Evolutionary conservation across 2,888 invertebrate genomes (phyloP), one percentile per base, ranked within the genome.

Genomic region (Drosophila putrida): DNA sequence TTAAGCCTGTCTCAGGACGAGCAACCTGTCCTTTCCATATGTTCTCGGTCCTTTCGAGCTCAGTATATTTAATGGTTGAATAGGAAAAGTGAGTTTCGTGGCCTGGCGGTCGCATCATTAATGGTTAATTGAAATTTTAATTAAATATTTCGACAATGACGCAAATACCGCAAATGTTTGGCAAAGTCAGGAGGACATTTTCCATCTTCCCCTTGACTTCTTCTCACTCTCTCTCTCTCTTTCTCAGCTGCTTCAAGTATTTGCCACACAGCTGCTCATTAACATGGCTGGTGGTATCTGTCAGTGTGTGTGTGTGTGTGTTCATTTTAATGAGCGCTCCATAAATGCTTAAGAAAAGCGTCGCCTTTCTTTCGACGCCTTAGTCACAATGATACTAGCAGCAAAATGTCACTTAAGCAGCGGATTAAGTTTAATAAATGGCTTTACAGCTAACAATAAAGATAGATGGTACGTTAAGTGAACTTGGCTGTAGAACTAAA

Each of bases 71-170:
- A 11, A 4, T 35, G 13, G 28, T 15, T 27, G 15, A 39, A 13
- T 39, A 39, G 33, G 4, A 31, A 10, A 11, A 31, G 50, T 11
- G 10, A 58, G 38, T 31, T 55, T 15, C 39, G 47, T 20, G 20
- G 53, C 11, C n/a, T 46, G 41, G 28, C 33, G 28, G 38, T 38
- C 49, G 68, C 78, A 50, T 70, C 81, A 83, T 83, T 80, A 89
- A 84, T 87, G 76, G 80, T 79, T 82, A 77, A 88, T 85, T 82
- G 75, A 79, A 84, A 88, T 82, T 88, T 89, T 85, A 89, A 85
- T 89, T 88, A 88, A 85, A 88, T 82, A 82, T 79, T 82, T 79
- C 71, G 67, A 62, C 76, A 88, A 72, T 84, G 79, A 74, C 71
- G 72, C 66, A 75, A 70, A 81, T 68, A 69, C 84, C 88, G 67